Percentiles rank a stretch among this genome's conserved stretches.
These are phyloP conservation scores for Donacobius atricapilla DNA, from an alignment of 2,113 vertebrate genomes.

Conservation along the genomic window DNA sequence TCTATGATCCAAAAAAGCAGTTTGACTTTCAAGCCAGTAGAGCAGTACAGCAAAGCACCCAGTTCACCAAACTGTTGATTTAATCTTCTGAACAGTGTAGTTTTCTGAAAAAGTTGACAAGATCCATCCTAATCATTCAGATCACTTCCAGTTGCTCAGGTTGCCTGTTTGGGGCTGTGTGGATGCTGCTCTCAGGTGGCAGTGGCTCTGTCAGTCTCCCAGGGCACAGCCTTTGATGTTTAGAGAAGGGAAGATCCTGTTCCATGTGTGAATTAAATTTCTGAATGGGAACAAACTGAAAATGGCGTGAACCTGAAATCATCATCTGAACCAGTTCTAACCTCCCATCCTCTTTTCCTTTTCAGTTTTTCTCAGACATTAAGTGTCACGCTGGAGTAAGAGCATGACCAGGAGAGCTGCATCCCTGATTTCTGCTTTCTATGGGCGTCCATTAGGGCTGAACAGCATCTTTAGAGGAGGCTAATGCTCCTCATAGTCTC, in stretches of 20 bases:
- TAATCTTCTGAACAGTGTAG: neutral
- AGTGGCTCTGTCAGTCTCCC: neutral
- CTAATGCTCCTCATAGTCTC: neutral
- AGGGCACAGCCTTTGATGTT: neutral
- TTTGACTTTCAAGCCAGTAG: neutral
- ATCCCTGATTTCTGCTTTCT: neutral
- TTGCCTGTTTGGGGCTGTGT: neutral
- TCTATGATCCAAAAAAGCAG: neutral
- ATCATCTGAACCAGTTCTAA: neutral
- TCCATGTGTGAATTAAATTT: neutral
- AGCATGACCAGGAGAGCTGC: neutral
- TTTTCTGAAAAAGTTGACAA: neutral
- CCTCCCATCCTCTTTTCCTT: neutral
- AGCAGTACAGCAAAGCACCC: neutral
- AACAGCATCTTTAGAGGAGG: neutral
- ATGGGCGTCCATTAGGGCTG: rapidly evolving
- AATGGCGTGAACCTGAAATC: neutral
- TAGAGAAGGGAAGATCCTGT: neutral
- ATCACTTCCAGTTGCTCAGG: neutral
- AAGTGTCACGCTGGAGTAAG: neutral
- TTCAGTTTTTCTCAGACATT: neutral
- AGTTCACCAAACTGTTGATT: neutral
- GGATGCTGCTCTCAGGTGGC: neutral
- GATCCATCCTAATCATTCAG: neutral
- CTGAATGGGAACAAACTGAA: neutral